A percentile compares a stretch with the other conserved stretches of the same genome.
These are phyloP conservation scores for Leucoma salicis DNA, from an alignment of 2,888 invertebrate genomes.

Conservation along the genomic window DNA sequence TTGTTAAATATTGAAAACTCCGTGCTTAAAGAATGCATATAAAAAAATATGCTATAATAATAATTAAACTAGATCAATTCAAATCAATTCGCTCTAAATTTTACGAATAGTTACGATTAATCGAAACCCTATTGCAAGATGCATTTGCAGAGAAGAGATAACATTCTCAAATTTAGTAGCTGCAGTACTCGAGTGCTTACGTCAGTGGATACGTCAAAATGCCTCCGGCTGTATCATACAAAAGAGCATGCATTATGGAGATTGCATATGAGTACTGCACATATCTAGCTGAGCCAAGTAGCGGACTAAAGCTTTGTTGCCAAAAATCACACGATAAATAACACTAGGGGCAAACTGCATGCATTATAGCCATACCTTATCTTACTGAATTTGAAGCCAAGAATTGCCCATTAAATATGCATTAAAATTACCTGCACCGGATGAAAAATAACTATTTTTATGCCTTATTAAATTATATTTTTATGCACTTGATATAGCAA, in stretches of 20 bases:
- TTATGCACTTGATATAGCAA: neutral
- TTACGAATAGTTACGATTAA: slow-evolving; percentile 10
- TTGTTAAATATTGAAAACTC: too few species aligned
- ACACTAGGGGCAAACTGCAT: slow-evolving; percentile 75
- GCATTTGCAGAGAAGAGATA: slow-evolving; percentile 31
- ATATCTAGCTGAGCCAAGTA: slow-evolving; percentile 77
- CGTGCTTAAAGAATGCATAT: too few species aligned
- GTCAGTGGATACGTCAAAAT: slow-evolving; percentile 41
- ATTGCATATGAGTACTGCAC: slow-evolving; percentile 50
- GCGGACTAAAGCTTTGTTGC: slow-evolving; percentile 69
- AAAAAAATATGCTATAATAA: too few species aligned
- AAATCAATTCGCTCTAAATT: neutral
- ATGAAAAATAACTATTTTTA: slow-evolving; percentile 65
- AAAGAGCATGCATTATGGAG: slow-evolving; percentile 81
- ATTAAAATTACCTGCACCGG: slow-evolving; percentile 80
- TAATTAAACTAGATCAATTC: neutral
- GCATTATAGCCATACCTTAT: slow-evolving; percentile 80
- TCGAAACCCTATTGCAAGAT: slow-evolving; percentile 12
- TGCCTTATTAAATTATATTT: slow-evolving; percentile 38
- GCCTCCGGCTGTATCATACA: slow-evolving; percentile 56
- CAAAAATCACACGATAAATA: slow-evolving; percentile 82
- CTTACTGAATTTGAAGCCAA: slow-evolving; percentile 81
- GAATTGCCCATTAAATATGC: slow-evolving; percentile 81
- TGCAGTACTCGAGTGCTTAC: slow-evolving; percentile 30
- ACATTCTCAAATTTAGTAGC: slow-evolving; percentile 24